A percentile compares a stretch with the other conserved stretches of the same genome.
Evolutionary conservation across 92 coral and sea anemone genomes (phyloP).

Genomic region (Epizoanthus rinbou): DNA sequence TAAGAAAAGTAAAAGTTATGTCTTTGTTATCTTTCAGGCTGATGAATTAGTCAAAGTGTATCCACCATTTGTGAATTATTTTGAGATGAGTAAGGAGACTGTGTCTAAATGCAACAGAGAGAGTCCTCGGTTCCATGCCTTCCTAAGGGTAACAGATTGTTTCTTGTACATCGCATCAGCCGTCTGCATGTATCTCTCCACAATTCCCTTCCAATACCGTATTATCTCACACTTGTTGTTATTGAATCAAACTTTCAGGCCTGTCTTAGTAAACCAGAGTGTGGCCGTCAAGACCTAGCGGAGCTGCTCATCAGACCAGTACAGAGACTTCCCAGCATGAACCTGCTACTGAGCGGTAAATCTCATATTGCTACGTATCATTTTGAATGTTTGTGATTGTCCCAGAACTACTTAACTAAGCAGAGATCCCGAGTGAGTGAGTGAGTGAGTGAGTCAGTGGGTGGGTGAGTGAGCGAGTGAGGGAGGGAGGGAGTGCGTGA

Average conservation of each 20-base stretch:
- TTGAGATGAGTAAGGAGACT: constrained; percentile 99
- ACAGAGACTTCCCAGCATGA: constrained; percentile 95
- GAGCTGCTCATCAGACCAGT: constrained; percentile 95
- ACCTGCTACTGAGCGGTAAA: constrained; percentile 82
- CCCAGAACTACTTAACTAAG: background rate
- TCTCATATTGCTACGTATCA: background rate
- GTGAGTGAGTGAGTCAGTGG: too few relatives aligned
- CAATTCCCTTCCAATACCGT: background rate
- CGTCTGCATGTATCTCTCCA: background rate
- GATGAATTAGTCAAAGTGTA: constrained; percentile 93
- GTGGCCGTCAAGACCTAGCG: constrained; percentile 91
- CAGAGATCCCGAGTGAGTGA: too few relatives aligned
- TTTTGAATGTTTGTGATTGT: too few relatives aligned
- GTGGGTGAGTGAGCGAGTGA: too few relatives aligned
- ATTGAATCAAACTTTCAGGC: constrained; percentile 48
- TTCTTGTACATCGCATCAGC: background rate
- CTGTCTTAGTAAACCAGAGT: constrained; percentile 94
- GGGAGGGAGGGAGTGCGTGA: too few relatives aligned
- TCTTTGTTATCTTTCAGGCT: constrained; percentile 57
- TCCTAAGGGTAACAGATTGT: constrained; percentile 72
- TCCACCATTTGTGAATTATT: constrained; percentile 96
- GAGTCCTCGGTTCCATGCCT: constrained; percentile 93
- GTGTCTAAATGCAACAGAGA: constrained; percentile 85
- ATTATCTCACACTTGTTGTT: background rate
- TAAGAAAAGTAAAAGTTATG: too few relatives aligned